Conservation (phyloP, 2,797 vertebrate species). For the Steatocranus sp. region DNA sequence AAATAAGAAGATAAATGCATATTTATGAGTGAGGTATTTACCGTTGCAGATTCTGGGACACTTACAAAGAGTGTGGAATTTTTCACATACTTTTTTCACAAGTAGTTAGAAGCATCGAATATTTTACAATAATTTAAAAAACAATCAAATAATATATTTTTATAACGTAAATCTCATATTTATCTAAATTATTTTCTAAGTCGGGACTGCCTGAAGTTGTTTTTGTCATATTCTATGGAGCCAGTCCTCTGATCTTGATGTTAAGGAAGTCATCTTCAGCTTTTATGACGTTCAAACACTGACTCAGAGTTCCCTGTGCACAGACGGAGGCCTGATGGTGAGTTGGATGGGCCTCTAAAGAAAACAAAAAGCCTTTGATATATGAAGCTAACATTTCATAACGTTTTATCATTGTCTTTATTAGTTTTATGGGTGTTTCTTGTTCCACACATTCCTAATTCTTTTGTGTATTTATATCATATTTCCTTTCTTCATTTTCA, state of each 20-base stretch:
- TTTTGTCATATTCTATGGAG: not conserved
- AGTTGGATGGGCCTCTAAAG: not conserved
- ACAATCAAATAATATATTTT: not conserved
- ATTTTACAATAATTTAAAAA: not conserved
- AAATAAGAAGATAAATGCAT: not conserved
- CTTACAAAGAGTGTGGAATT: not conserved
- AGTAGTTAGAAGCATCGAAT: not conserved
- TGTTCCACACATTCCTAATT: not conserved
- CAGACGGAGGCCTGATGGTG: not conserved
- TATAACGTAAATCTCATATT: not conserved
- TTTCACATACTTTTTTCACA: not conserved
- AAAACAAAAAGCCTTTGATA: not conserved
- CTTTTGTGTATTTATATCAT: fast-evolving
- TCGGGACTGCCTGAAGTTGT: not conserved
- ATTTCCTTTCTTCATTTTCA: not conserved
- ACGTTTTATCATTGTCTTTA: not conserved
- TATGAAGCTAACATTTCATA: not conserved
- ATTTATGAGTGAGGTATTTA: not conserved
- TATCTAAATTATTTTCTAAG: not conserved
- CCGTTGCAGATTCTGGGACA: not conserved
- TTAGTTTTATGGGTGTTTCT: not conserved
- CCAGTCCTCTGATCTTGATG: fast-evolving
- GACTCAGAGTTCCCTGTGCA: too few species aligned
- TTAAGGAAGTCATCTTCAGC: not conserved
- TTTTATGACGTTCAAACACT: not conserved